These are phyloP conservation scores for Trichogramma dendrolimi DNA, from an alignment of 2,888 invertebrate genomes.

Conservation along the genomic window DNA sequence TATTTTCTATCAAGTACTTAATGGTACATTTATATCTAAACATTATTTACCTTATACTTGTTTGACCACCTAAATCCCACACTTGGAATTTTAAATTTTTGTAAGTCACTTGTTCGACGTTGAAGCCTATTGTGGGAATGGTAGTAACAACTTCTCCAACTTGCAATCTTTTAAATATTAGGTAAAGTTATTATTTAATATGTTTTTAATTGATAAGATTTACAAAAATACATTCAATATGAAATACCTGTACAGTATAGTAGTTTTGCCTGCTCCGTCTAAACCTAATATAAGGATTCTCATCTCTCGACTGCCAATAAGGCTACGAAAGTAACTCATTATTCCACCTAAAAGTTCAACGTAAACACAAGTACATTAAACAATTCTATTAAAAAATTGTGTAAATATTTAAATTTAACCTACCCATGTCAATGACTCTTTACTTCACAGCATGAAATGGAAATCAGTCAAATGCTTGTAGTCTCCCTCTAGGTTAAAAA, in stretches of 20 bases:
- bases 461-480: no score
- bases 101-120: conserved; percentile 98
- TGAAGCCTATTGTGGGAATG: conserved; percentile 97
- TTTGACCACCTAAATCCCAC: conserved; percentile 98
- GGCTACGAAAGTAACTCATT: conserved; percentile 91
- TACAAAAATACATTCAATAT: background rate
- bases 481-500: no score
- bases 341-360: conserved; percentile 70
- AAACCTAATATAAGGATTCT: conserved; percentile 95
- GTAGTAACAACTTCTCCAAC: conserved; percentile 98
- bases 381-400: background rate
- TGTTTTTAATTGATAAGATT: background rate
- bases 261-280: conserved; percentile 99
- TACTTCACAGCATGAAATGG: conserved; percentile 15
- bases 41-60: conserved; percentile 81
- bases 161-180: conserved; percentile 64
- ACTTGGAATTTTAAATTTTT: conserved; percentile 99
- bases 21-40: background rate
- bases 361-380: background rate
- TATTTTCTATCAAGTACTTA: background rate
- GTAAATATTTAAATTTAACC: conserved; percentile 5
- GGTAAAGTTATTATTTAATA: background rate
- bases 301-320: conserved; percentile 96
- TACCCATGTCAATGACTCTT: conserved; percentile 19
- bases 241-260: conserved; percentile 81